Evolutionary conservation across 1,140 invertebrate genomes (phyloP).

Genomic region (Oreohelix idahoensis): DNA sequence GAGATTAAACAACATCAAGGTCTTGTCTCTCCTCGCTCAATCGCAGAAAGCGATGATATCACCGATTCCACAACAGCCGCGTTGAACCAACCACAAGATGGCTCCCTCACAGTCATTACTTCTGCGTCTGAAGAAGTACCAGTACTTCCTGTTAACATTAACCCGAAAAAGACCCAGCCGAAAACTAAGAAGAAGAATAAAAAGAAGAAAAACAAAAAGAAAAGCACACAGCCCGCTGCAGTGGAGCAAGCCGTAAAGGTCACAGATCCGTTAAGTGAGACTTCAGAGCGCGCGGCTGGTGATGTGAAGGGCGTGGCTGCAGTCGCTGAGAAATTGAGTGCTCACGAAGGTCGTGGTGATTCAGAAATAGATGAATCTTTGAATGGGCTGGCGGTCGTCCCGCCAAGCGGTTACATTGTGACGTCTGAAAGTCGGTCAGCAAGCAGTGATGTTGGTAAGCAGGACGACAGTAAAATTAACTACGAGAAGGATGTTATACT

Average conservation of each 20-base stretch:
- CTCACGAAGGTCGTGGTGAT: not conserved
- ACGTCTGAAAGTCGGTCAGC: too few species aligned
- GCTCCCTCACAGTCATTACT: not conserved
- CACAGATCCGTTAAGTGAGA: not conserved
- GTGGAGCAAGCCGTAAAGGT: not conserved
- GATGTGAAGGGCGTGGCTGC: not conserved
- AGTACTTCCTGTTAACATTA: not conserved
- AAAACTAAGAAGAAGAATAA: not conserved
- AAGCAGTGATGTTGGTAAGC: too few species aligned
- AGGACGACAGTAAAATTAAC: too few species aligned
- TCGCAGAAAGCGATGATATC: not conserved
- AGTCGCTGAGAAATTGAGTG: not conserved
- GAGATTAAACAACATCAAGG: not conserved
- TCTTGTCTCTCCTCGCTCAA: not conserved
- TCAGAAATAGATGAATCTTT: not conserved
- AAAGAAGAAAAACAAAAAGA: not conserved
- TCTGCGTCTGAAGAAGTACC: not conserved
- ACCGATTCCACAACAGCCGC: not conserved
- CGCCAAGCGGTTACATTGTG: not conserved
- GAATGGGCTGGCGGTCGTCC: not conserved
- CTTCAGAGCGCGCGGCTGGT: not conserved
- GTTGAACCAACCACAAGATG: not conserved
- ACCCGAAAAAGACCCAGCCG: not conserved
- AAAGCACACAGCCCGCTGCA: not conserved
- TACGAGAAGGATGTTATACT: too few species aligned